These are phyloP conservation scores for Argyra leucocephala DNA, from an alignment of 2,888 invertebrate species.

Conservation along the genomic window DNA sequence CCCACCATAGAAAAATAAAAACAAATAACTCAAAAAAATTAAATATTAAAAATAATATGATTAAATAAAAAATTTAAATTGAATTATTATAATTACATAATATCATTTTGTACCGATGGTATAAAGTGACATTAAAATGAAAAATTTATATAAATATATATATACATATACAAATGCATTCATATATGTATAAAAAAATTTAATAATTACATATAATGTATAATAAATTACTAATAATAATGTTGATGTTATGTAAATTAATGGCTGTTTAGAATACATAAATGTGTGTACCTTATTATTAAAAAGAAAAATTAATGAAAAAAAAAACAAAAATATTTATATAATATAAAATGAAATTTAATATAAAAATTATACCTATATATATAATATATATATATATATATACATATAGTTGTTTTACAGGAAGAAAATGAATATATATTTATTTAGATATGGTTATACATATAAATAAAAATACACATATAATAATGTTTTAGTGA, in stretches of 20 bases:
- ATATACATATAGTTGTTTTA: background rate
- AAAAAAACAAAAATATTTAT: too few relatives aligned
- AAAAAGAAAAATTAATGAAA: background rate
- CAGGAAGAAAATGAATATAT: background rate
- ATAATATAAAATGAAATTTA: too few relatives aligned
- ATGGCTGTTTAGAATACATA: constrained; percentile 7
- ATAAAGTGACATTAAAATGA: too few relatives aligned
- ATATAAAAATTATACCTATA: background rate
- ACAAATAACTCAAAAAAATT: too few relatives aligned
- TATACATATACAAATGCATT: background rate
- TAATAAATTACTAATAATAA: background rate
- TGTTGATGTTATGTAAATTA: constrained; percentile 6
- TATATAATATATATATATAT: background rate
- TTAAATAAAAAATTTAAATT: too few relatives aligned
- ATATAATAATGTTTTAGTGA: background rate
- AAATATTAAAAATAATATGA: too few relatives aligned
- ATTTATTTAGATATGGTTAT: background rate
- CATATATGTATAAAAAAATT: background rate
- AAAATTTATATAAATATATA: background rate
- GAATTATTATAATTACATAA: too few relatives aligned
- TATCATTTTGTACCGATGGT: too few relatives aligned
- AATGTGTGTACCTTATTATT: constrained; percentile 4
- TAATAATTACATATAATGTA: background rate
- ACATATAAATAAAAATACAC: background rate
- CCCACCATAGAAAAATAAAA: too few relatives aligned